Percentiles rank a stretch among this genome's conserved stretches.
phyloP scores from a whole-genome alignment of 2,113 vertebrate genomes.

The Gracilinanus agilis region DNA sequence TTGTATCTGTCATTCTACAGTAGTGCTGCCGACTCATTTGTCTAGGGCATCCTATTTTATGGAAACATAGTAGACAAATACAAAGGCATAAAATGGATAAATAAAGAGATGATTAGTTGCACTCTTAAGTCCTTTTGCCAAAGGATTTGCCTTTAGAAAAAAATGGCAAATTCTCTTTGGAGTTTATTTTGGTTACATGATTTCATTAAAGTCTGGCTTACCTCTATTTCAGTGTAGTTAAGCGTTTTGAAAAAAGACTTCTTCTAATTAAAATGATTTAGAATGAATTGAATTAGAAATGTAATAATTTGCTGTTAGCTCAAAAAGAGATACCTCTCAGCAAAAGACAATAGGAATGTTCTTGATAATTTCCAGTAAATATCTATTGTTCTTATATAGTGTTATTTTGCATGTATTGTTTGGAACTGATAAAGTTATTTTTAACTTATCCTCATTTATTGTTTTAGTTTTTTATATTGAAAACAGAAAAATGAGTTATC shows the following conservation, averaged over 20 bases:
- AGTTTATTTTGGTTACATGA: neutral
- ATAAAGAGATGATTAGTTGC: neutral
- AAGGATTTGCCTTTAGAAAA: too few relatives aligned
- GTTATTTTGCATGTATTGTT: neutral
- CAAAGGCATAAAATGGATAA: neutral
- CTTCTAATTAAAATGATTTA: neutral
- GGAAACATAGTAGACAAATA: neutral
- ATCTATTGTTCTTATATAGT: neutral
- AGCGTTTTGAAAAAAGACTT: neutral
- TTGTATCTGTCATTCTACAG: neutral
- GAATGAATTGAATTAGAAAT: neutral
- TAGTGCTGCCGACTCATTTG: neutral
- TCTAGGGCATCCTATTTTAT: neutral
- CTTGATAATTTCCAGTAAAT: neutral
- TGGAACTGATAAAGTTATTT: neutral
- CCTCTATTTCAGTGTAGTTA: neutral
- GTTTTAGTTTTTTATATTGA: neutral
- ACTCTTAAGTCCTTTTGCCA: neutral
- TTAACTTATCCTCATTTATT: neutral
- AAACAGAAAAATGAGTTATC: neutral
- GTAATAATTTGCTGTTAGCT: neutral
- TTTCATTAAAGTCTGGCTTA: neutral
- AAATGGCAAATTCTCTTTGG: neutral
- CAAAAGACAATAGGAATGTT: neutral
- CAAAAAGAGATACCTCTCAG: neutral